These are phyloP conservation scores for Drosophila asahinai DNA, from an alignment of 1,140 invertebrate genomes.

Conservation along the genomic window DNA sequence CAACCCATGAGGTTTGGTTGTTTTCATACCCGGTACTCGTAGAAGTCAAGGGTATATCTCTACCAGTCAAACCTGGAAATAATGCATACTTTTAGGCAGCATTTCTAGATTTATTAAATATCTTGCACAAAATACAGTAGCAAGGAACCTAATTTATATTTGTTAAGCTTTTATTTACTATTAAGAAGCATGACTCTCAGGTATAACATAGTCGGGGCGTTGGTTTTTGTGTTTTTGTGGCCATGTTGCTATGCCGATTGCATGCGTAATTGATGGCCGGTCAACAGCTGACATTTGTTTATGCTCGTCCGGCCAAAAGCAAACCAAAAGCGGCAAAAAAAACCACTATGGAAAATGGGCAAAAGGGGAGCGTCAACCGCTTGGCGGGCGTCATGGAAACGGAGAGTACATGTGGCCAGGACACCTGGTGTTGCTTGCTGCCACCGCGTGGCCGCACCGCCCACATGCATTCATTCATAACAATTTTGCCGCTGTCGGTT, in stretches of 20 bases:
- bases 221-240: slow-evolving; percentile 13
- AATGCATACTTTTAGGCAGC: background rate
- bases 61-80: too few species aligned
- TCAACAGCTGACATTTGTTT: slow-evolving; percentile 78
- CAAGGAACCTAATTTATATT: too few species aligned
- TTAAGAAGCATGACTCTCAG: background rate
- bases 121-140: too few species aligned
- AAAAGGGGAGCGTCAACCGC: slow-evolving; percentile 26
- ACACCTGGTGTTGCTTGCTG: slow-evolving; percentile 17
- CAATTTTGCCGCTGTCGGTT: slow-evolving; percentile 48
- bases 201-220: background rate
- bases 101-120: background rate
- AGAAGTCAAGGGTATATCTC: background rate
- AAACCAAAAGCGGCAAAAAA: slow-evolving; percentile 33
- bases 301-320: slow-evolving; percentile 32
- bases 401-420: slow-evolving; percentile 17
- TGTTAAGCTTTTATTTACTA: background rate
- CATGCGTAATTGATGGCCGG: slow-evolving; percentile 77
- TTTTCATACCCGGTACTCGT: background rate
- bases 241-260: slow-evolving; percentile 48
- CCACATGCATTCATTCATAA: slow-evolving; percentile 80
- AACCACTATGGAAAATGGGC: slow-evolving; percentile 2
- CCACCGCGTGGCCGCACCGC: slow-evolving; percentile 21
- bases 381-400: slow-evolving; percentile 62
- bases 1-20: slow-evolving; percentile 13